Evolutionary conservation across 2,113 vertebrate species (phyloP).

Genomic region (Numenius arquata): DNA sequence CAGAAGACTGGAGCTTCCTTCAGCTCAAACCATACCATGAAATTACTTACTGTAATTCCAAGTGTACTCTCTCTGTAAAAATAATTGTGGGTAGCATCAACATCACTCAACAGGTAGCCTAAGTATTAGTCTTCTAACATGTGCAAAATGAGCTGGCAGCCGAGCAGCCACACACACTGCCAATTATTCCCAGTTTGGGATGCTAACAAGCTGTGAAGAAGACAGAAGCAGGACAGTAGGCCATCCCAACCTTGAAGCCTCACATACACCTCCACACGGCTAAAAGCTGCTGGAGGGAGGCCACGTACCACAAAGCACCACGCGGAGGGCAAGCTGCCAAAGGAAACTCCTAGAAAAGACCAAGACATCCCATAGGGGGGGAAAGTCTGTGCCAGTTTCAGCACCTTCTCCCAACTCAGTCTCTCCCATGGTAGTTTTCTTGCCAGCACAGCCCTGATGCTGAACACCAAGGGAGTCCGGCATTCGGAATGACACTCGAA

Average conservation of each 20-base stretch:
- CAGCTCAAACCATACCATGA: background rate
- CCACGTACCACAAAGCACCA: background rate
- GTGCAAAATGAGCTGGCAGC: background rate
- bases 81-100: background rate
- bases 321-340: background rate
- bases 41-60: background rate
- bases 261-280: rapidly evolving
- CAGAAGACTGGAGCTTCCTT: background rate
- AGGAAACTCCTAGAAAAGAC: background rate
- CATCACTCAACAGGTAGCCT: background rate
- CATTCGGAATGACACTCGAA: background rate
- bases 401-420: background rate
- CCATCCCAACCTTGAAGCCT: background rate
- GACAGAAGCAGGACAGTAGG: background rate
- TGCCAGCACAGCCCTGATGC: background rate
- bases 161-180: background rate
- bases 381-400: background rate
- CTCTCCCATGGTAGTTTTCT: background rate
- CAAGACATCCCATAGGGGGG: background rate
- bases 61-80: background rate
- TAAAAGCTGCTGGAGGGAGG: background rate
- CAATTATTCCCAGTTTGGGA: background rate
- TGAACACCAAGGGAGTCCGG: background rate
- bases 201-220: background rate
- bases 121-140: background rate